Percentiles rank a stretch among this genome's conserved stretches.
These are phyloP conservation scores for Halotydeus destructor DNA, from an alignment of 1,140 invertebrate species.

Conservation along the genomic window DNA sequence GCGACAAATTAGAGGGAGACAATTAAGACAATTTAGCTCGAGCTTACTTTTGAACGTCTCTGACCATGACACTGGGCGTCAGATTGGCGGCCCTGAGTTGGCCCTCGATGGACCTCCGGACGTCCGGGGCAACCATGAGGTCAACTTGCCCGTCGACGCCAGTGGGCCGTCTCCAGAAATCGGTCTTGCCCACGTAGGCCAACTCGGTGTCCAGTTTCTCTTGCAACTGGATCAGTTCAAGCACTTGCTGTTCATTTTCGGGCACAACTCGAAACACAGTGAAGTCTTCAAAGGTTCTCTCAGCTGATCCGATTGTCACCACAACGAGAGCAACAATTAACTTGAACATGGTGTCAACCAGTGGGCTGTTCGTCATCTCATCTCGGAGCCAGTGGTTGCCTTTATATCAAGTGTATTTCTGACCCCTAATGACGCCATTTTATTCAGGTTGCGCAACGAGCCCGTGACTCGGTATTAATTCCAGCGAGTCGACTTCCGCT, in stretches of 20 bases:
- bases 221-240: constrained; percentile 1
- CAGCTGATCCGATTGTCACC: background rate
- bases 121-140: constrained; percentile 41
- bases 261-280: constrained; percentile 8
- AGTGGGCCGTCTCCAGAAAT: constrained; percentile 33
- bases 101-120: constrained; percentile 36
- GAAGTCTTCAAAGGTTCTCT: constrained; percentile 7
- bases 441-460: too few relatives aligned
- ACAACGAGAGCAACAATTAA: too few relatives aligned
- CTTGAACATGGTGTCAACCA: too few relatives aligned
- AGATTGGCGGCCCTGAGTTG: constrained; percentile 38
- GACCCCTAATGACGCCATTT: too few relatives aligned
- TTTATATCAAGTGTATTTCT: too few relatives aligned
- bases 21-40: too few relatives aligned
- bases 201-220: background rate
- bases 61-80: constrained; percentile 41
- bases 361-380: too few relatives aligned
- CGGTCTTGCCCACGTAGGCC: constrained; percentile 19
- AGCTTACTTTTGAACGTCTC: constrained; percentile 43
- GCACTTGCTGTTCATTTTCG: constrained; percentile 5
- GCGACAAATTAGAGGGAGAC: background rate
- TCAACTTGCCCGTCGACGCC: constrained; percentile 38
- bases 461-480: too few relatives aligned
- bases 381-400: too few relatives aligned
- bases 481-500: too few relatives aligned